phyloP scores from a whole-genome alignment of 2,888 invertebrate species.

The Lampropteryx suffumata region DNA sequence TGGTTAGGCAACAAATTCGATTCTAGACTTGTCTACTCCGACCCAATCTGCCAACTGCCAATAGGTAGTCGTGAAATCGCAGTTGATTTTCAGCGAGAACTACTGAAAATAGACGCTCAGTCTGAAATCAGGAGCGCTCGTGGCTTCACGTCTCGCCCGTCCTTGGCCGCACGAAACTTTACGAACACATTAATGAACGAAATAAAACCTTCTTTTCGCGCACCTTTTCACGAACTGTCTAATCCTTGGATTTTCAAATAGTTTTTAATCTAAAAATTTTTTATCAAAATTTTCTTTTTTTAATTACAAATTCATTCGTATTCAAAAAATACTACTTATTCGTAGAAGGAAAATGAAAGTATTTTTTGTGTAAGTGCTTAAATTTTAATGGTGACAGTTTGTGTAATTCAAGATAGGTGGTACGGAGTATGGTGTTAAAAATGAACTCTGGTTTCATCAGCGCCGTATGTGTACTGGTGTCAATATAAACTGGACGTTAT shows the following conservation, averaged over 20 bases:
- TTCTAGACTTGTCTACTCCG: background rate
- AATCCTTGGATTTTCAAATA: conserved; percentile 1
- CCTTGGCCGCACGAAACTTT: conserved; percentile 41
- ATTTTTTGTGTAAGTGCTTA: conserved; percentile 22
- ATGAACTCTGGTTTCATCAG: conserved; percentile 43
- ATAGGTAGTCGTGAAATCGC: conserved; percentile 13
- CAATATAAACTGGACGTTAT: conserved; percentile 71
- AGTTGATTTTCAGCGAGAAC: conserved; percentile 44
- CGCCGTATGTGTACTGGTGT: conserved; percentile 54
- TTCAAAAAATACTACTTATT: too few relatives aligned
- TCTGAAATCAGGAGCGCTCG: conserved; percentile 48
- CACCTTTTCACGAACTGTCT: background rate
- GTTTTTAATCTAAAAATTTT: background rate
- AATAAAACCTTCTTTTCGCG: conserved; percentile 8
- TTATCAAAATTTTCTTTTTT: background rate
- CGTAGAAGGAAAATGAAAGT: background rate
- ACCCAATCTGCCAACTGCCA: conserved; percentile 3
- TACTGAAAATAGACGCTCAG: conserved; percentile 43
- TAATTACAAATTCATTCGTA: too few relatives aligned
- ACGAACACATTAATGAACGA: conserved; percentile 18
- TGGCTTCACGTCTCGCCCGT: conserved; percentile 39
- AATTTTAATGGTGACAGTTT: conserved; percentile 44
- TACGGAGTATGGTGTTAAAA: conserved; percentile 31
- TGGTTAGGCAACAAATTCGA: too few relatives aligned
- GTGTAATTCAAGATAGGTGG: conserved; percentile 65